phyloP scores from a whole-genome alignment of 2,888 invertebrate species.

The Caenorhabditis imperialis region DNA sequence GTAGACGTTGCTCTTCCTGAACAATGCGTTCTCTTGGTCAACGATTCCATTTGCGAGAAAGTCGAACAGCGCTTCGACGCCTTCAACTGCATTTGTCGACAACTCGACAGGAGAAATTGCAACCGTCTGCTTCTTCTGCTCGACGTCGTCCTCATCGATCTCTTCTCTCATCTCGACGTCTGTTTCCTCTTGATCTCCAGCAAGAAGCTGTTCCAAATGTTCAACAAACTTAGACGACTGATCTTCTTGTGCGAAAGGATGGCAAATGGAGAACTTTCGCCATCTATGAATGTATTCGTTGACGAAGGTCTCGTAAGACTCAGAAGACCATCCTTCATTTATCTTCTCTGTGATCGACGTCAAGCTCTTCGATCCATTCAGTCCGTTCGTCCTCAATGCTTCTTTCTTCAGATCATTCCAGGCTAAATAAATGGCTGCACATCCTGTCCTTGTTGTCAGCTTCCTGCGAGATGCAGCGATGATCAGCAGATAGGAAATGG shows the following conservation, averaged over 20 bases:
- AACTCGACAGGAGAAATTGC: constrained; percentile 38
- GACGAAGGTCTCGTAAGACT: constrained; percentile 56
- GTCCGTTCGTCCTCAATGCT: neutral
- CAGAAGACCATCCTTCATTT: constrained; percentile 55
- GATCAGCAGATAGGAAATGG: constrained; percentile 43
- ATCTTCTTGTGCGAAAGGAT: constrained; percentile 52
- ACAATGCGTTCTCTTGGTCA: constrained; percentile 38
- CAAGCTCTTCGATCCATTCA: constrained; percentile 13
- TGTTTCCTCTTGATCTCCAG: constrained; percentile 14
- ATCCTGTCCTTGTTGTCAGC: constrained; percentile 55
- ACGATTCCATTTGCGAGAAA: constrained; percentile 34
- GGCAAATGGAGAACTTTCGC: constrained; percentile 39
- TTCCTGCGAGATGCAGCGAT: constrained; percentile 48
- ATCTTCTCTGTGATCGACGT: constrained; percentile 25
- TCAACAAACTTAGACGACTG: constrained; percentile 22
- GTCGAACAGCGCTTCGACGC: constrained; percentile 33
- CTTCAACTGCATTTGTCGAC: constrained; percentile 17
- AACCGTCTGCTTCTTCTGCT: constrained; percentile 6
- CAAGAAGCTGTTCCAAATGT: constrained; percentile 20
- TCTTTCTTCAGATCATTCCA: constrained; percentile 51
- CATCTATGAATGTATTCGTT: constrained; percentile 54
- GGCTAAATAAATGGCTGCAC: constrained; percentile 60
- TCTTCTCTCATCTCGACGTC: constrained; percentile 35
- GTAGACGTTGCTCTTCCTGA: constrained; percentile 32
- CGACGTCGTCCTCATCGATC: constrained; percentile 17